phyloP scores from a whole-genome alignment of 2,888 invertebrate genomes.

The Andrena praecox region DNA sequence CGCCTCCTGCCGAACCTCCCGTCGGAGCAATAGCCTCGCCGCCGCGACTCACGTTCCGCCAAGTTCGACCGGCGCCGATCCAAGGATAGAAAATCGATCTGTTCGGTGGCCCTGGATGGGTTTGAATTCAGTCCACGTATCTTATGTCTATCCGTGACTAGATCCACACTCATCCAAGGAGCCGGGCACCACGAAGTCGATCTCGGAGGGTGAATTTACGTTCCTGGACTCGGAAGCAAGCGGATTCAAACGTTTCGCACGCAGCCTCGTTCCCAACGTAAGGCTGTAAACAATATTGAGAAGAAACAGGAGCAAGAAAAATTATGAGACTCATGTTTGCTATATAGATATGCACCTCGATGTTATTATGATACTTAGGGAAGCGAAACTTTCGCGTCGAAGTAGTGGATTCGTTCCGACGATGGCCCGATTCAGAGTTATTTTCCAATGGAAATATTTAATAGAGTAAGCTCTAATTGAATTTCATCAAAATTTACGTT shows the following conservation, averaged over 20 bases:
- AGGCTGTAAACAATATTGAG: background rate
- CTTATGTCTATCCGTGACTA: constrained; percentile 88
- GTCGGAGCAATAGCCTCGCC: background rate
- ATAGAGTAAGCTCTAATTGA: background rate
- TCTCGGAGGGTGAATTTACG: constrained; percentile 20
- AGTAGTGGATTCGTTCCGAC: background rate
- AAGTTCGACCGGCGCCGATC: background rate
- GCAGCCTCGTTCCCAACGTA: background rate
- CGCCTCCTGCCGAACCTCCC: background rate
- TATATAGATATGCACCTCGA: background rate
- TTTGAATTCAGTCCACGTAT: constrained; percentile 92
- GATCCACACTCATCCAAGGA: constrained; percentile 93
- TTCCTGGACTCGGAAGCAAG: background rate
- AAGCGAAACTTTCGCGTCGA: background rate
- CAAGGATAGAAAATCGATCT: constrained; percentile 32
- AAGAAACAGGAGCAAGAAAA: background rate
- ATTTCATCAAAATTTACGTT: background rate
- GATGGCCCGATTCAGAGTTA: background rate
- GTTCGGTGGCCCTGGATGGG: constrained; percentile 87
- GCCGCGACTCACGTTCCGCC: background rate
- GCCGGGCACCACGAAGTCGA: constrained; percentile 82
- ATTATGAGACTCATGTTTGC: background rate
- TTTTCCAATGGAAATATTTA: too few relatives aligned
- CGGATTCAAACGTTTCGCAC: background rate
- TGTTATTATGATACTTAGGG: background rate